Evolutionary conservation across 1,140 invertebrate species (phyloP), one percentile per base, ranked within the genome.

Genomic region (Dendroctonus ponderosae): DNA sequence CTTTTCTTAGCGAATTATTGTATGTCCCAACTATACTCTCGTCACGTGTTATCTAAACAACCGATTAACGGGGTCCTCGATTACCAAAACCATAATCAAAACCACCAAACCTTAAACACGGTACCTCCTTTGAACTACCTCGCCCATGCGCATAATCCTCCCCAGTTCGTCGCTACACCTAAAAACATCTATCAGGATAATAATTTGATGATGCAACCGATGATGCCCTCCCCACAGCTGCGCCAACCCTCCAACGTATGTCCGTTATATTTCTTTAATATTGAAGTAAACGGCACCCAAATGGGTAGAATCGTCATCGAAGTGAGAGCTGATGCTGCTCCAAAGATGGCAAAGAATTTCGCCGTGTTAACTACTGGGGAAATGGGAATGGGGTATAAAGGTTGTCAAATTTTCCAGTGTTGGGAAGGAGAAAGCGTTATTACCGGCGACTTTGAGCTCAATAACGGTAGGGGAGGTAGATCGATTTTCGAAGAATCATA

Each of bases 261-360:
- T 75, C 89, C 89, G 2, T 80, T 90, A 39, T 91, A 89, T 73
- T 91, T 84, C 74, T 89, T 92, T 75, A 88, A 90, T 72, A 85
- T 92, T 66, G 90, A 91, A 71, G 85, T 90, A 11, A 88, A 90
- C 75, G 87, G 88, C 9, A 77, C 84, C 14, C 83, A 84, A 0
- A 83, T 86, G 62, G 92, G 91, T 0, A 82, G 91, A 12, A 85
- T 94, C 56, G 85, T 94, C 5, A 89, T 94, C 68, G 91, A 96
- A 81, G 87, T 94, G 7, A 85, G 91, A 69, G 87, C 87, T 6
- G 91, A 96, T 78, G 86, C 88, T 5, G 92, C 92, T 4, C 94
- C 94, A 5, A 92, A 89, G 75, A 97, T 96, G 85, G 89, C 91
- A 26, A 91, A 92, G 76, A 97, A 97, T 79, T 97, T 96, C 79